Evolutionary conservation across 2,797 vertebrate genomes (phyloP).

Genomic region (Anabacerthia variegaticeps): DNA sequence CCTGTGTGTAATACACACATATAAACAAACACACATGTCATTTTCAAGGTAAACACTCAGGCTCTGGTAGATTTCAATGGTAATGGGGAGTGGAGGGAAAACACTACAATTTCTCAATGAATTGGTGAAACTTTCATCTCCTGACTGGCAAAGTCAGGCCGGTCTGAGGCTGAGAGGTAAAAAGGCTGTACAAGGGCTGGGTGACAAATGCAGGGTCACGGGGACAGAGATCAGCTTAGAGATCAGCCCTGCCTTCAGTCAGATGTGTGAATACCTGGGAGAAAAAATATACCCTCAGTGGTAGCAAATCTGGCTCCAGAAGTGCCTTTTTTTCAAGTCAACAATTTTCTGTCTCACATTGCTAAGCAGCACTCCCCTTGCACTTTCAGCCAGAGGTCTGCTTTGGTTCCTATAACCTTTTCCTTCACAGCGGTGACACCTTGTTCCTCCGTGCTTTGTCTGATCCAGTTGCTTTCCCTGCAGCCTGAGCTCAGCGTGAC

Average conservation of each 20-base stretch:
- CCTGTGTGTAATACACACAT: not conserved
- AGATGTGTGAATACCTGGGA: not conserved
- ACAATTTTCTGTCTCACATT: not conserved
- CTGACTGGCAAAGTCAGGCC: accelerated
- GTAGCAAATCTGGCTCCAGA: not conserved
- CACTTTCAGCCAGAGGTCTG: not conserved
- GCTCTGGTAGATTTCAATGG: not conserved
- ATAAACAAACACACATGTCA: accelerated
- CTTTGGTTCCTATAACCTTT: not conserved
- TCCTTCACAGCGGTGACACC: accelerated
- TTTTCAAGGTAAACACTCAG: not conserved
- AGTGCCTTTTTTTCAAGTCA: not conserved
- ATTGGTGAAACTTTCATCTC: accelerated
- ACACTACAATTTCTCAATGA: not conserved
- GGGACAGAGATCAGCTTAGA: not conserved
- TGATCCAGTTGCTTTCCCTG: not conserved
- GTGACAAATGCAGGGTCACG: not conserved
- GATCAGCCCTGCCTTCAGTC: not conserved
- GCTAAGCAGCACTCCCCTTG: not conserved
- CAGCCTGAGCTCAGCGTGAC: not conserved
- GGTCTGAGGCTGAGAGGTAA: not conserved
- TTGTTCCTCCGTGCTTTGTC: accelerated
- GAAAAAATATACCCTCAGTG: not conserved
- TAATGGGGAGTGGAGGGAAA: not conserved
- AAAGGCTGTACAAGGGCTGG: not conserved